Evolutionary conservation across 2,113 vertebrate species (phyloP).

Genomic region (Percopsis transmontana): DNA sequence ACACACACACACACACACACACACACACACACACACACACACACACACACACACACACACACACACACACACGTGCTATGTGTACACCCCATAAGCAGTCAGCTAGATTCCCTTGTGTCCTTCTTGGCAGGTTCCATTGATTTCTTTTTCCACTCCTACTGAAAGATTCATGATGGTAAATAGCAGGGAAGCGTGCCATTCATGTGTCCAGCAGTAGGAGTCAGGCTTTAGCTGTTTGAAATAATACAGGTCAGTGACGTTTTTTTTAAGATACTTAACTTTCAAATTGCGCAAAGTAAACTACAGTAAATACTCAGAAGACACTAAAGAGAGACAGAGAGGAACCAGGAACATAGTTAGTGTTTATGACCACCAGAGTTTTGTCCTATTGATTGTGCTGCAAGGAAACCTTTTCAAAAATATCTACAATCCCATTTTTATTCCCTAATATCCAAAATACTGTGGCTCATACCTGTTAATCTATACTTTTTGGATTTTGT

Average conservation of each 20-base stretch:
- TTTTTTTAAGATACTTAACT: background rate
- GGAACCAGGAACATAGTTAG: too few species aligned
- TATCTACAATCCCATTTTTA: too few species aligned
- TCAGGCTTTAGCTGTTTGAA: conserved; percentile 57
- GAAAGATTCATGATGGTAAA: conserved; percentile 62
- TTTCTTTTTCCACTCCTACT: conserved; percentile 48
- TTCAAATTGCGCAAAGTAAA: background rate
- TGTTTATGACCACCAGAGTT: too few species aligned
- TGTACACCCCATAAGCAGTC: conserved; percentile 61
- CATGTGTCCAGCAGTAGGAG: conserved; percentile 59
- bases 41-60: conserved; percentile 41
- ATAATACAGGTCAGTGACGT: background rate
- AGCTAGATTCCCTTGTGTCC: conserved; percentile 63
- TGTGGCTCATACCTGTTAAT: too few species aligned
- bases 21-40: too few species aligned
- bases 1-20: too few species aligned
- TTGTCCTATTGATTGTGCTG: too few species aligned
- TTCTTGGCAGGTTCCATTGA: conserved; percentile 58
- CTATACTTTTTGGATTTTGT: too few species aligned
- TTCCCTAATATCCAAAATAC: too few species aligned
- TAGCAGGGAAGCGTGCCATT: conserved; percentile 23
- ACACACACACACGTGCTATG: conserved; percentile 33
- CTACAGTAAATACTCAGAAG: too few species aligned
- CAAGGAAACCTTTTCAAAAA: too few species aligned
- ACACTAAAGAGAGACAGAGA: background rate